These are phyloP conservation scores for Gouania willdenowi DNA, from an alignment of 2,797 vertebrate species.

Conservation along the genomic window DNA sequence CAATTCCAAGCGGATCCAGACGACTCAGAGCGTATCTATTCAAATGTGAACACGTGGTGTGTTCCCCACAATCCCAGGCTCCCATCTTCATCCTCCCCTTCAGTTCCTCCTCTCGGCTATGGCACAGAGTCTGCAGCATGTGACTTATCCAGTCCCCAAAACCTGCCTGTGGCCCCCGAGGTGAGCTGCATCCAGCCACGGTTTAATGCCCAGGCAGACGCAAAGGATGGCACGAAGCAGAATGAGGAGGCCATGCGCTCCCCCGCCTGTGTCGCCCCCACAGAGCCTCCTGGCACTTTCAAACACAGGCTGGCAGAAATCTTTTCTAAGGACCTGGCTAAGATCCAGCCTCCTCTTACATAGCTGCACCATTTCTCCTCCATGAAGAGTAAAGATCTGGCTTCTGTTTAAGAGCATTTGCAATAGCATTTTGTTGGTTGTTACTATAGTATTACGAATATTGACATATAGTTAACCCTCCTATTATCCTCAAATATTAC, in stretches of 20 bases:
- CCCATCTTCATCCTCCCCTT: background rate
- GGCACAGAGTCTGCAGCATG: background rate
- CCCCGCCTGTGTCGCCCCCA: conserved; percentile 10
- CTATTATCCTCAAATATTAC: no score
- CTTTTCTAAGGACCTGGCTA: conserved; percentile 70
- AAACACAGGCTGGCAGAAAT: conserved; percentile 70
- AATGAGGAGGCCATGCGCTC: conserved; percentile 25
- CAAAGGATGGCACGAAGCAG: conserved; percentile 26
- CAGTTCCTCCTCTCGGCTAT: background rate
- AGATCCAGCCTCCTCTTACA: conserved; percentile 42
- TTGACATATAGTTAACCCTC: no score
- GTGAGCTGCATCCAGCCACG: conserved; percentile 8
- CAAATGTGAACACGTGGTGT: background rate
- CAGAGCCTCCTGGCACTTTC: conserved; percentile 57
- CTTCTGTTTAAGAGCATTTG: no score
- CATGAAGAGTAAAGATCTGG: no score
- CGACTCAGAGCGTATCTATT: conserved; percentile 29
- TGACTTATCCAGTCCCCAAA: conserved; percentile 1
- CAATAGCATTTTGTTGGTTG: no score
- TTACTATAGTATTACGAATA: no score
- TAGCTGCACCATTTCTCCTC: conserved; percentile 24
- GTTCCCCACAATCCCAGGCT: background rate
- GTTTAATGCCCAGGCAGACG: conserved; percentile 8
- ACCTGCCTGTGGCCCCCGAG: conserved; percentile 13
- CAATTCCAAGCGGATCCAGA: background rate